Evolutionary conservation across 1,140 invertebrate species (phyloP).

Genomic region (Papilio helenus): DNA sequence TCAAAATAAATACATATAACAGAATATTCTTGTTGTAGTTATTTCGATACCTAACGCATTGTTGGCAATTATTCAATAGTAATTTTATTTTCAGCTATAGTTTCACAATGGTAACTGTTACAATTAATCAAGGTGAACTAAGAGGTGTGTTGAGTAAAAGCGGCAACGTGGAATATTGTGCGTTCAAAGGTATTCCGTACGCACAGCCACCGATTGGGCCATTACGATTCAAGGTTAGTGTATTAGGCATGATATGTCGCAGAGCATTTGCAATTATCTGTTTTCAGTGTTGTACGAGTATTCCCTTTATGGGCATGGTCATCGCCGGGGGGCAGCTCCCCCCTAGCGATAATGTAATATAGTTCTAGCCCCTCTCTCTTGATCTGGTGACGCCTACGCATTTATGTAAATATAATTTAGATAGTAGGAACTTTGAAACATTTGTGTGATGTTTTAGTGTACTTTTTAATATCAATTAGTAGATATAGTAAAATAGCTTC

Average conservation of each 20-base stretch:
- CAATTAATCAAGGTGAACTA: constrained; percentile 71
- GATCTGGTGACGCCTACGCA: too few relatives aligned
- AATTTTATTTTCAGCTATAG: constrained; percentile 42
- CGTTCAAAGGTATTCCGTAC: constrained; percentile 88
- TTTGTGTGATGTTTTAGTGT: too few relatives aligned
- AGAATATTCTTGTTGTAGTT: neutral
- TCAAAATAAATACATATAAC: neutral
- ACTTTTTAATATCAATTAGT: too few relatives aligned
- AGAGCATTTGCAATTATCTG: neutral
- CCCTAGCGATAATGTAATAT: too few relatives aligned
- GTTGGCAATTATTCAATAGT: constrained; percentile 35
- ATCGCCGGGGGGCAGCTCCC: too few relatives aligned
- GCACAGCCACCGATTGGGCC: constrained; percentile 85
- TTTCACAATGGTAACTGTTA: constrained; percentile 57
- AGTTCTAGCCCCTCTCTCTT: too few relatives aligned
- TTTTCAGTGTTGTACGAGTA: neutral
- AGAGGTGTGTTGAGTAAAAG: constrained; percentile 67
- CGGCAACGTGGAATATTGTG: constrained; percentile 74
- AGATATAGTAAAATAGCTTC: too few relatives aligned
- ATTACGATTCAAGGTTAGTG: constrained; percentile 83
- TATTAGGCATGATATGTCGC: neutral
- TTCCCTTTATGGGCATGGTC: too few relatives aligned
- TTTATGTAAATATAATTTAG: too few relatives aligned
- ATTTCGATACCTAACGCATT: neutral
- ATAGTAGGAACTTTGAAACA: too few relatives aligned